Evolutionary conservation across 2,888 invertebrate species (phyloP).

Genomic region (Plagiodera versicolora): DNA sequence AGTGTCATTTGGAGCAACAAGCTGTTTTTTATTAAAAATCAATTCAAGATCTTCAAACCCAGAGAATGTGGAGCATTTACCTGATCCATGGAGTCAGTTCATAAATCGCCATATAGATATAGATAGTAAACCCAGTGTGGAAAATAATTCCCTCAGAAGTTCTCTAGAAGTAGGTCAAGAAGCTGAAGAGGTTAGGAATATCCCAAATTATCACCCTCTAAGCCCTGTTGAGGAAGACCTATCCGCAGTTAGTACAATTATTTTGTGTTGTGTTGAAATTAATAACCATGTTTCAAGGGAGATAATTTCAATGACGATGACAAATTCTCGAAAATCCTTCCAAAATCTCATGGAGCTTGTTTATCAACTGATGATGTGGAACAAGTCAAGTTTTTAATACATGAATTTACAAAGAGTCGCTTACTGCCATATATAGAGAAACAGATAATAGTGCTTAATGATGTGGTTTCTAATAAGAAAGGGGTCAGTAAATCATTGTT

Average conservation of each 20-base stretch:
- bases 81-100: constrained; percentile 86
- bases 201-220: constrained; percentile 67
- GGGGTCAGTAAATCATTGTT: constrained; percentile 91
- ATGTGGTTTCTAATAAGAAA: constrained; percentile 82
- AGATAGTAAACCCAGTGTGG: constrained; percentile 38
- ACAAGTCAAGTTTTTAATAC: constrained; percentile 78
- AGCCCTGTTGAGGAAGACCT: constrained; percentile 67
- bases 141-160: constrained; percentile 39
- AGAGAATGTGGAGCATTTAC: constrained; percentile 60
- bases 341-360: constrained; percentile 71
- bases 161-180: constrained; percentile 59
- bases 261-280: not conserved
- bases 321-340: constrained; percentile 28
- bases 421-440: constrained; percentile 91
- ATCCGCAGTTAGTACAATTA: constrained; percentile 36
- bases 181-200: constrained; percentile 49
- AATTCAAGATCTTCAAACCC: constrained; percentile 75
- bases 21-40: constrained; percentile 87
- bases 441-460: constrained; percentile 78
- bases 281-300: constrained; percentile 32
- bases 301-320: constrained; percentile 38
- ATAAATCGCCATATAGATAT: constrained; percentile 60
- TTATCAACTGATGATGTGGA: constrained; percentile 83
- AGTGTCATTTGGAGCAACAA: constrained; percentile 80
- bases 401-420: constrained; percentile 84